Evolutionary conservation across 2,797 vertebrate species (phyloP), one percentile per base, ranked within the genome.

Genomic region (Emys orbicularis): DNA sequence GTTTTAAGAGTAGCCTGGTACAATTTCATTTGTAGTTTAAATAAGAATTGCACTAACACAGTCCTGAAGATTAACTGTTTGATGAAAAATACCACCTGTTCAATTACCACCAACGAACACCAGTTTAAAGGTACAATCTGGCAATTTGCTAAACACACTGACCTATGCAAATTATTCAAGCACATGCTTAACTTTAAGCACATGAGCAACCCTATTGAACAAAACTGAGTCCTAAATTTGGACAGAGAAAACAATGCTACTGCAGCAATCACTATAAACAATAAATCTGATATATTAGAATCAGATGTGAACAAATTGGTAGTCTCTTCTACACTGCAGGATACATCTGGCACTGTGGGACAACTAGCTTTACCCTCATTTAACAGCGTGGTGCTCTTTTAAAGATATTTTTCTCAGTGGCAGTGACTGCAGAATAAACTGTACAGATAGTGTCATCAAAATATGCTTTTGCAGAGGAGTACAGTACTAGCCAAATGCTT

Each of bases 341-440:
- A 79, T 21, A 83, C n/a, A 44, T 5, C 23, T 13, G 3, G 27
- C 47, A 68, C 44, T 18, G 49, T 8, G 50, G 83, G 50, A 82
- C 34, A 41, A 29, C 80, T 37, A 37, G 54, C 59, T 94, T 87
- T 41, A 84, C 34, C 11, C 29, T 85, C 13, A 31, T 92, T 57
- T 59, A 34, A 82, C 76, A 59, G 77, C 25, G 13, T 49, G 54
- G n/a, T 90, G n/a, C 41, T 49, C 74, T 25, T 31, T 49, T 77
- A 31, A 41, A 29, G 29, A 18, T 77, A 56, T 59, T 88, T 85
- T 92, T 94, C 82, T 80, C 92, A 56, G 54, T 90, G 91, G 94
- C 56, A 96, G 11, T 65, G 21, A 93, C 83, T 77, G 37, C 49
- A 86, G 77, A 86, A 87, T 87, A 84, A 93, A 80, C 57, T 59